Evolutionary conservation across 1,140 invertebrate genomes (phyloP), one percentile per base, ranked within the genome.

Genomic region (Drosophila ogumai): DNA sequence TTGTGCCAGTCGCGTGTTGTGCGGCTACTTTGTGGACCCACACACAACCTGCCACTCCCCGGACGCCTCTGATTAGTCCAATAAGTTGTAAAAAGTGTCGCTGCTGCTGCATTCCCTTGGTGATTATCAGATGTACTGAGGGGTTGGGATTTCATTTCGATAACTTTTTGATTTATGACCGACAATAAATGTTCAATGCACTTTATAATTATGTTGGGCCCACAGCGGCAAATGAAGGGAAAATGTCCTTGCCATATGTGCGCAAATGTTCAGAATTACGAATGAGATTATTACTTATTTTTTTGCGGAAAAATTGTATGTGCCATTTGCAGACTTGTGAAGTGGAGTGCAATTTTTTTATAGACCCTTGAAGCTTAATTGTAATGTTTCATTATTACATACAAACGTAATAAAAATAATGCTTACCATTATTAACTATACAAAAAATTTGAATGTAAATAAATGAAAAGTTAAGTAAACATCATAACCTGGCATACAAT

Each of bases 31-130:
- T 77, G 66, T 76, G 38, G 54, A 57, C 56, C 34, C 67, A 44
- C 41, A 22, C 36, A 43, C 38, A 55, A 41, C n/a, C 43, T 31
- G n/a, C 64, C 68, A 31, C 66, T 32, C 60, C 61, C 69, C 28
- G 41, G 47, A 50, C 32, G 10, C 36, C 54, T 10, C 75, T 88
- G 78, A 91, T 91, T 91, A 91, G 88, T 87, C 79, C 88, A 91
- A 91, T 91, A 91, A 91, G 88, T 88, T 91, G 81, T 85, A 91
- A 91, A 91, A 91, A 91, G 81, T 91, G 88, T 88, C 74, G 84
- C 59, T 36, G 43, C 66, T 79, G 78, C 79, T 75, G 58, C 69
- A 73, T 50, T 78, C 74, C 67, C 59, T 59, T 58, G 65, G 71
- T 77, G 82, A 88, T 88, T 88, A 88, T 88, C 84, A 84, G 72